phyloP scores from a whole-genome alignment of 53 echinoderm and acorn worm species.

The Echinarachnius parma region DNA sequence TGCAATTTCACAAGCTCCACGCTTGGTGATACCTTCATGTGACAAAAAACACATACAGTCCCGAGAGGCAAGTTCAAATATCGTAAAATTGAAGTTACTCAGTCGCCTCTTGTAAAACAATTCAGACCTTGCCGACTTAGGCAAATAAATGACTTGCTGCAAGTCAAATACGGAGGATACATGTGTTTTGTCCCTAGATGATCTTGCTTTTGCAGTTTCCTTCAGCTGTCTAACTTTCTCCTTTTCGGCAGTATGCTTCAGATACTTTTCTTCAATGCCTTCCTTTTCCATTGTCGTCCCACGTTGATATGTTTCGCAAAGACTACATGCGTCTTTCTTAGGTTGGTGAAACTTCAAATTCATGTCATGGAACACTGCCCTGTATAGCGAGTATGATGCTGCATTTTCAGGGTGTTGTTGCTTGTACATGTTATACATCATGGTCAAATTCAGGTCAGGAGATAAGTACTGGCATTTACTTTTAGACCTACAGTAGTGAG shows the following conservation, averaged over 20 bases:
- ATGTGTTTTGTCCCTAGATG: conserved; percentile 12
- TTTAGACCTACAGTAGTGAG: conserved; percentile 56
- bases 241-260: conserved; percentile 22
- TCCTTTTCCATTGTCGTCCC: conserved; percentile 20
- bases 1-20: conserved; percentile 20
- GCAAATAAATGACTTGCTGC: conserved; percentile 58
- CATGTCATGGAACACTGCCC: conserved; percentile 17
- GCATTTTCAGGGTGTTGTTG: not conserved
- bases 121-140: conserved; percentile 35
- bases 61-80: conserved; percentile 29
- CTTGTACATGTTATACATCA: conserved; percentile 55
- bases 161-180: conserved; percentile 45
- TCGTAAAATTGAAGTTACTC: conserved; percentile 52
- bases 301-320: conserved; percentile 38
- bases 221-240: conserved; percentile 38
- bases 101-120: conserved; percentile 48
- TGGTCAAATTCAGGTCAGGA: conserved; percentile 40
- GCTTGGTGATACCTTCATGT: conserved; percentile 3
- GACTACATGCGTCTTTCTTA: conserved; percentile 53
- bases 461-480: conserved; percentile 48
- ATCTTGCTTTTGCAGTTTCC: conserved; percentile 13
- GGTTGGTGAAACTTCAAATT: conserved; percentile 52
- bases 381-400: conserved; percentile 38
- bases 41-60: conserved; percentile 37
- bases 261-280: not conserved